phyloP scores from a whole-genome alignment of 2,113 vertebrate genomes.

The Pachycephala philippinensis region DNA sequence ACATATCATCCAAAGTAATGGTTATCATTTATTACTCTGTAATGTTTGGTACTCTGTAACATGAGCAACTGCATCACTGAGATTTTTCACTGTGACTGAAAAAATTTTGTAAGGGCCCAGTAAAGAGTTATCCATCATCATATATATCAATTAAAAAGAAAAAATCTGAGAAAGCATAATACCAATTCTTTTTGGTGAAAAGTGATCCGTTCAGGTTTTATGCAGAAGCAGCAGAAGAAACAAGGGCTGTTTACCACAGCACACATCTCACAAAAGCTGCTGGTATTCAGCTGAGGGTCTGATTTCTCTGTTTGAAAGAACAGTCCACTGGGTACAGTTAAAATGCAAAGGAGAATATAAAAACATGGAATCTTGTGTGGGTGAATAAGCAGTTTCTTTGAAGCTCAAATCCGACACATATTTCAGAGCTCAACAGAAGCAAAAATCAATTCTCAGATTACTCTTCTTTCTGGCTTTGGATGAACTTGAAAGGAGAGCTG shows the following conservation, averaged over 20 bases:
- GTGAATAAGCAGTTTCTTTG: slow-evolving; percentile 3
- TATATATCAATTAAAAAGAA: not conserved
- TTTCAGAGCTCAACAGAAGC: slow-evolving; percentile 4
- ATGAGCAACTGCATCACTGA: not conserved
- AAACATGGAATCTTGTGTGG: not conserved
- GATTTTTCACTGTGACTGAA: not conserved
- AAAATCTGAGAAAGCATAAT: not conserved
- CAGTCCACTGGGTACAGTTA: not conserved
- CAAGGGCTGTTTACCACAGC: not conserved
- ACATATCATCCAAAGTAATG: not conserved
- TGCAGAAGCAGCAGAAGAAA: not conserved
- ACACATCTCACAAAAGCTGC: not conserved
- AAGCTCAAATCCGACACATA: not conserved
- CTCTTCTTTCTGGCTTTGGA: not conserved
- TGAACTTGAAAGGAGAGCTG: not conserved
- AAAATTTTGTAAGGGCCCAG: not conserved
- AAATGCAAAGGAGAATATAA: not conserved
- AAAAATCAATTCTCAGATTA: slow-evolving; percentile 18
- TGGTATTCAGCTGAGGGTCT: not conserved
- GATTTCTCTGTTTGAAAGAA: not conserved
- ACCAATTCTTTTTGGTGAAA: not conserved
- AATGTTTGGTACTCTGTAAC: not conserved
- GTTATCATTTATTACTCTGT: not conserved
- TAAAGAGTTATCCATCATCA: not conserved
- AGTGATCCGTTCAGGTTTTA: not conserved